phyloP scores from a whole-genome alignment of 2,888 invertebrate genomes.

The Halictus ligatus region DNA sequence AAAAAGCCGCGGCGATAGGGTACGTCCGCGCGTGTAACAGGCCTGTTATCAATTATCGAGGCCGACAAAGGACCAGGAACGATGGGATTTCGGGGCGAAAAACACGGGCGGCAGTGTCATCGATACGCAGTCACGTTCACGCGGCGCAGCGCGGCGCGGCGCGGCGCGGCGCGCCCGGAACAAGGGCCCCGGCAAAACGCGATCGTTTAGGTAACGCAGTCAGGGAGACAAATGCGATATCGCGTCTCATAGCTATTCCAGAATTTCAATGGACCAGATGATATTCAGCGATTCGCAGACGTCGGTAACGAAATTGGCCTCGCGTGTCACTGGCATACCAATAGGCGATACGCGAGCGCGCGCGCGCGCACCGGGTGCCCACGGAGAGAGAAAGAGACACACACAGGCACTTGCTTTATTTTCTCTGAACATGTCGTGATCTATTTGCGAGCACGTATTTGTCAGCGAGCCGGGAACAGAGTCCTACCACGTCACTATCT shows the following conservation, averaged over 20 bases:
- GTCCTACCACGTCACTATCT: not conserved
- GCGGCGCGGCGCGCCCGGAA: conserved; percentile 26
- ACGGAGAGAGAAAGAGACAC: not conserved
- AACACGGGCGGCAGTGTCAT: conserved; percentile 16
- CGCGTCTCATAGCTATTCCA: conserved; percentile 70
- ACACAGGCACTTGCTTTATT: conserved; percentile 58
- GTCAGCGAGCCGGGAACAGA: conserved; percentile 49
- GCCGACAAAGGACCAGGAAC: not conserved
- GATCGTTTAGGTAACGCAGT: conserved; percentile 75
- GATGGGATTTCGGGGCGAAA: conserved; percentile 28
- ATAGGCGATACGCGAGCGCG: conserved; percentile 67
- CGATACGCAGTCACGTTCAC: conserved; percentile 54
- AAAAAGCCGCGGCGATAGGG: not conserved
- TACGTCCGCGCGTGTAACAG: conserved; percentile 21
- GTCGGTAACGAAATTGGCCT: conserved; percentile 76
- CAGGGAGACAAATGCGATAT: conserved; percentile 79
- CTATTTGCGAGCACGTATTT: conserved; percentile 58
- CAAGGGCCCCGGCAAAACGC: conserved; percentile 67
- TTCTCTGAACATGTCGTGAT: conserved; percentile 57
- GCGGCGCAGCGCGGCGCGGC: not conserved
- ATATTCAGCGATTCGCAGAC: conserved; percentile 78
- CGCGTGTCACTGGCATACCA: conserved; percentile 73
- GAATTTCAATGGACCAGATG: conserved; percentile 79
- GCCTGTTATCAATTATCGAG: conserved; percentile 32
- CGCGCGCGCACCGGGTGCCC: conserved; percentile 23